A percentile compares a stretch with the other conserved stretches of the same genome.
Conservation (phyloP, 2,113 vertebrate genomes). For the Alexandromys fortis region DNA sequence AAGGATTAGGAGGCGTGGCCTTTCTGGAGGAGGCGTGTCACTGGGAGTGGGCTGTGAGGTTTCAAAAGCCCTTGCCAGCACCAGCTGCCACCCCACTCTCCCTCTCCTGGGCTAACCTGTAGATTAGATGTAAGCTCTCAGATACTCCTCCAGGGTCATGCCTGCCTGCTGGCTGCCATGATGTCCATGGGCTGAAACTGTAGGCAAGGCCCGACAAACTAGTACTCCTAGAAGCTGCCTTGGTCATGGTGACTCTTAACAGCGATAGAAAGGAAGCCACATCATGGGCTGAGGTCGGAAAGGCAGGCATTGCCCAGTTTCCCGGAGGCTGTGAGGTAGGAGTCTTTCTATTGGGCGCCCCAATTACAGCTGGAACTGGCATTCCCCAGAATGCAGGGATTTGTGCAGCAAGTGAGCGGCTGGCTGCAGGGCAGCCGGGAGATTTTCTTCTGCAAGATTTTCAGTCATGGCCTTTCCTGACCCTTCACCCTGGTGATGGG, state of each 20-base stretch:
- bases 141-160: not conserved
- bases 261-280: not conserved
- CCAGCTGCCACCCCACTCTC: not conserved
- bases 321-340: not conserved
- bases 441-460: constrained; percentile 62
- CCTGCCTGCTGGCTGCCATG: not conserved
- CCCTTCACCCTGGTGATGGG: constrained; percentile 58
- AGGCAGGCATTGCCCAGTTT: not conserved
- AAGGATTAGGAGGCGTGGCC: not conserved
- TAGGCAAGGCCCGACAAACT: not conserved
- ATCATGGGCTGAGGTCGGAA: not conserved
- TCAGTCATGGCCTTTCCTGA: constrained; percentile 61
- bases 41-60: not conserved
- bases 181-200: not conserved
- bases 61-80: not conserved
- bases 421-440: constrained; percentile 14
- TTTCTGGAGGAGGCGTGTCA: not conserved
- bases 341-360: constrained; percentile 21
- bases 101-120: not conserved
- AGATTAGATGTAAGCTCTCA: not conserved
- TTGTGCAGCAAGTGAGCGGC: constrained; percentile 22
- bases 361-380: constrained; percentile 30
- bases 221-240: not conserved
- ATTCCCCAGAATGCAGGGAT: not conserved
- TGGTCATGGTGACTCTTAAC: not conserved